Base-by-base conservation (phyloP, 2,797 vertebrate genomes). In the Platyrinchus mystaceus region DNA sequence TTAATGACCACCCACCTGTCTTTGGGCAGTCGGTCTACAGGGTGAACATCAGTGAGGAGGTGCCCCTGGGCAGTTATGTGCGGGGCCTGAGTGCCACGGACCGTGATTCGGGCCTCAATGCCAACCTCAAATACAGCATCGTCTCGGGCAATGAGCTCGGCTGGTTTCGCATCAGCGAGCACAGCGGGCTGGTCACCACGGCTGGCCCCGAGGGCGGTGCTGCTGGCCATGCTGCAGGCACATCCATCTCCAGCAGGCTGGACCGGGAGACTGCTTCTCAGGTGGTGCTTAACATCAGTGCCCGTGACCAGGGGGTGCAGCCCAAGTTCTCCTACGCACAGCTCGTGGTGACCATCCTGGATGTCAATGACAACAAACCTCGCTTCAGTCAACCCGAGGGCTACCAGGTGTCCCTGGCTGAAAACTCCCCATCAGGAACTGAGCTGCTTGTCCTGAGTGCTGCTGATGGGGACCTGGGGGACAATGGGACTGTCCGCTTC, bases 91-190 rank as follows among this genome's bases (percentile, higher is more conserved):
- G 99, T 4, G 99, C 99, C 96, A 99, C 99, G 5, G 99, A 99
- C 95, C 98, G 98, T 1, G 99, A 99, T 98, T 99, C 99, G 0
- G 99, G 99, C 88, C 99, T 99, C 96, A 99, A 99, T 3, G 99
- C 99, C 95, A 99, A 99, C 95, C 98, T 99, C 78, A 99, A 98
- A 83, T 99, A 99, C 97, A 99, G 98, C 56, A 98, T 99, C 4
- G 99, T 99, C 97, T 99, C 99, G 23, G 99, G 99, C 97, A 99
- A 99, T 3, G 98, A 98, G 93, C 98, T 99, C 59, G 99, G 99
- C 93, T 99, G 99, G 99, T 99, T 99, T 95, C 96, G 97, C 88
- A 99, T 99, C 97, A 99, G 99, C 17, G 99, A 99, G 93, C 99
- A 99, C 96, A 99, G 99, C 1, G 99, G 99, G 93, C 98, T 99